Percentiles rank a stretch among this genome's conserved stretches.
phyloP scores from a whole-genome alignment of 2,888 invertebrate species.

The Cerastoderma edule region DNA sequence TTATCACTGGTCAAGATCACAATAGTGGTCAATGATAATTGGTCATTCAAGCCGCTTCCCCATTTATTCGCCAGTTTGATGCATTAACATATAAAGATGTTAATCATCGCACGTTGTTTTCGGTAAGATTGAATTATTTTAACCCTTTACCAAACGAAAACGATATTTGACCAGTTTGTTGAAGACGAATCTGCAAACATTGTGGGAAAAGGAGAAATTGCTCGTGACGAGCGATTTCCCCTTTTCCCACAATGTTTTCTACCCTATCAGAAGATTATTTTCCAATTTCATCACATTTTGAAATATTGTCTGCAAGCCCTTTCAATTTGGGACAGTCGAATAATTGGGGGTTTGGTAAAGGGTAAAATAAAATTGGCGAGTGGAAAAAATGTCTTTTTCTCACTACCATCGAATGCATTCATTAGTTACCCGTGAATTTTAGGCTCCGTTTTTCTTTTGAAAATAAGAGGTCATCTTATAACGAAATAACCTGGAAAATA shows the following conservation, averaged over 20 bases:
- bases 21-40: background rate
- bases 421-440: too few relatives aligned
- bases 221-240: too few relatives aligned
- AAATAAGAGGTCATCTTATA: too few relatives aligned
- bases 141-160: background rate
- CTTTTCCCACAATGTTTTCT: constrained; percentile 1
- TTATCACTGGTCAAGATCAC: constrained; percentile 13
- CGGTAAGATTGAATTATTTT: constrained; percentile 14
- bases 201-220: constrained; percentile 7
- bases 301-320: too few relatives aligned
- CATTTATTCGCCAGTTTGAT: constrained; percentile 1
- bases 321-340: too few relatives aligned
- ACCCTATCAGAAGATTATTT: background rate
- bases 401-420: too few relatives aligned
- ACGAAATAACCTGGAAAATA: too few relatives aligned
- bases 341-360: too few relatives aligned
- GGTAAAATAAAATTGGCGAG: too few relatives aligned
- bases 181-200: background rate
- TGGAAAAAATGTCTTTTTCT: too few relatives aligned
- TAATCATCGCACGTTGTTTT: constrained; percentile 1
- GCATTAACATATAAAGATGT: constrained; percentile 23
- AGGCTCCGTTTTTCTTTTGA: too few relatives aligned
- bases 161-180: background rate
- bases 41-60: constrained; percentile 10
- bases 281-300: too few relatives aligned